Percentiles rank a stretch among this genome's conserved stretches.
phyloP scores from a whole-genome alignment of 1,140 invertebrate genomes.

The Cherax quadricarinatus region DNA sequence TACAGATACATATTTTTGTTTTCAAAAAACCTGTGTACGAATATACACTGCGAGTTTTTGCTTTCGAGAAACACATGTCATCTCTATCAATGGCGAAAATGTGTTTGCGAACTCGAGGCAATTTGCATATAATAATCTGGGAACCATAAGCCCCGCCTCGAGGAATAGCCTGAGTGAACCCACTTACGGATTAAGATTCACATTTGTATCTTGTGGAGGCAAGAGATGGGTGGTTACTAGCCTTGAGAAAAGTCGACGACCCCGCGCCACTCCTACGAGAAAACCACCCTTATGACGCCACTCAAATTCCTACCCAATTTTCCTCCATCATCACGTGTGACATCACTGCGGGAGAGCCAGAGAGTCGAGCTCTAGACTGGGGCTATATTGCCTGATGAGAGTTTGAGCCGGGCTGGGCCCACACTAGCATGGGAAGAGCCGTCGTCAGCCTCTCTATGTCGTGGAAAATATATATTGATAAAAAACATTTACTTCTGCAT shows the following conservation, averaged over 20 bases:
- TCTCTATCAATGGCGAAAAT: neutral
- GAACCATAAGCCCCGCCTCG: constrained; percentile 30
- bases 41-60: neutral
- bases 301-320: constrained; percentile 5
- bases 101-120: neutral
- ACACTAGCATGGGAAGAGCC: too few relatives aligned
- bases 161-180: neutral
- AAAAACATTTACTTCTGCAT: too few relatives aligned
- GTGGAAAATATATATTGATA: too few relatives aligned
- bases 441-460: too few relatives aligned
- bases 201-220: constrained; percentile 26
- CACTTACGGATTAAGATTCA: constrained; percentile 38
- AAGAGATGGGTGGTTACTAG: neutral
- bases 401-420: neutral
- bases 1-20: neutral
- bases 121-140: constrained; percentile 32
- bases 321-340: constrained; percentile 34
- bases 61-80: neutral
- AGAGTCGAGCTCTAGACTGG: neutral
- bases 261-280: neutral
- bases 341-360: neutral
- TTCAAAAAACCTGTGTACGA: neutral
- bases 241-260: neutral
- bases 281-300: neutral
- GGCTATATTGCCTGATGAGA: neutral